Evolutionary conservation across 2,888 invertebrate species (phyloP).

Genomic region (Theretra japonica): DNA sequence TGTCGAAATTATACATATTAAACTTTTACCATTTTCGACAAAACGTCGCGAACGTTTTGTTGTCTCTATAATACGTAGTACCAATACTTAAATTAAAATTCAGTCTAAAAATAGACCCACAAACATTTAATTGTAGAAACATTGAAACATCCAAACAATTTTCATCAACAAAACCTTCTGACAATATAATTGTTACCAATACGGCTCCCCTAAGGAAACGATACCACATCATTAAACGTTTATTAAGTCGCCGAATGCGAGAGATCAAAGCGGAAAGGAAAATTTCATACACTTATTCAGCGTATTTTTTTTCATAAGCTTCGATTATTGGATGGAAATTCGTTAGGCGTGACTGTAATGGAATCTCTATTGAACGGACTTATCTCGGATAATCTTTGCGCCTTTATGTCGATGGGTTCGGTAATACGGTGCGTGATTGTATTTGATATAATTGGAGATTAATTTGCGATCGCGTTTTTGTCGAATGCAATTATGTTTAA

Average conservation of each 20-base stretch:
- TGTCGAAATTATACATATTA: no score
- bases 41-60: no score
- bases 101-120: no score
- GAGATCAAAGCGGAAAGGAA: conserved; percentile 29
- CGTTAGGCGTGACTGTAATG: conserved; percentile 30
- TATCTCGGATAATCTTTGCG: conserved; percentile 29
- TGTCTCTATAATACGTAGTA: no score
- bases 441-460: conserved; percentile 1
- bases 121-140: no score
- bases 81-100: no score
- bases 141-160: background rate
- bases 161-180: background rate
- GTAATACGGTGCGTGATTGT: conserved; percentile 9
- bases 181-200: conserved; percentile 10
- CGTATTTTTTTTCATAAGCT: conserved; percentile 22
- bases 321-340: conserved; percentile 32
- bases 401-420: conserved; percentile 24
- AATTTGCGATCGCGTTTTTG: background rate
- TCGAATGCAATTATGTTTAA: background rate
- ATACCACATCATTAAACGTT: conserved; percentile 10
- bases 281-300: conserved; percentile 25
- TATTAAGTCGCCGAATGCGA: conserved; percentile 16
- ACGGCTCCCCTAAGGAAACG: background rate
- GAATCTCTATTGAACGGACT: conserved; percentile 26
- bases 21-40: no score